Evolutionary conservation across 2,113 vertebrate genomes (phyloP), one percentile per base, ranked within the genome.

Genomic region (Emydocephalus ijimae): DNA sequence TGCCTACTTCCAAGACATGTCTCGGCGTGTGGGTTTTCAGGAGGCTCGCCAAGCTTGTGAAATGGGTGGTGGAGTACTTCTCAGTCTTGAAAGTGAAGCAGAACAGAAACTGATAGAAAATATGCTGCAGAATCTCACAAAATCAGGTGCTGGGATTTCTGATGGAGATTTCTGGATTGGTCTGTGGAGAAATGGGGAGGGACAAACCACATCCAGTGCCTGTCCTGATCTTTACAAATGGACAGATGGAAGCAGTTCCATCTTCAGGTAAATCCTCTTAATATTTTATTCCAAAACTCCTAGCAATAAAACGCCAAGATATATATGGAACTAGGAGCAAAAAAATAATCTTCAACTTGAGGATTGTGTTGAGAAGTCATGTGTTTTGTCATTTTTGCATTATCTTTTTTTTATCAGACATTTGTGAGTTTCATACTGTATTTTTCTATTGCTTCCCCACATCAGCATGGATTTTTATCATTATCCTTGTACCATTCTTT

Each of bases 161-260:
- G 99, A 99, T 21, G 99, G 99, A 0, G 99, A 99, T 89, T 99
- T 99, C 97, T 99, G 99, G 99, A 99, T 99, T 18, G 99, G 99
- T 3, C 96, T 99, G 94, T 99, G 98, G 94, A 98, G 99, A 20
- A 97, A 94, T 2, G 98, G 98, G 0, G 97, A 97, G 3, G 97
- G 97, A 0, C 96, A 97, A 61, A 96, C 97, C 18, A 96, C 96
- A 0, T 95, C 96, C 4, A 97, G 98, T 54, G 96, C 97, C 86
- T 99, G 99, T 94, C 97, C 98, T 0, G 97, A 98, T 90, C 98
- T 99, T 50, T 99, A 99, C 96, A 96, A 95, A 69, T 99, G 99
- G 99, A 98, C 98, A 0, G 99, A 99, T 43, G 97, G 98, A 90
- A 99, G 98, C 86, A 93, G 81, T 20, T 98, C 98, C 88, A 91